phyloP scores from a whole-genome alignment of 1,140 invertebrate species.

The Zaprionus camerounensis region DNA sequence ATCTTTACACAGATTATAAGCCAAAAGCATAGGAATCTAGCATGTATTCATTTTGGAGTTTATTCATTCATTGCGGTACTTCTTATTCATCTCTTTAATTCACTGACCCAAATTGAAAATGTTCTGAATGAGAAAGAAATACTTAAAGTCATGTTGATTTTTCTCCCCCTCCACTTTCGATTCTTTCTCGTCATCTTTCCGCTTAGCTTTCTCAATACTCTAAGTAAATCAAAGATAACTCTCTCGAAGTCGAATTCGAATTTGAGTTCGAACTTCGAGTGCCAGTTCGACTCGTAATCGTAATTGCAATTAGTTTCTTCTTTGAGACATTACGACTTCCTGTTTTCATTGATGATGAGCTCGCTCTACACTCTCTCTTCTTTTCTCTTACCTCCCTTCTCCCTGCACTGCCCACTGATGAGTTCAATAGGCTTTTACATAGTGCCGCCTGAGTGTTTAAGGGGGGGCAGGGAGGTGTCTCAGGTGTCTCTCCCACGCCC shows the following conservation, averaged over 20 bases:
- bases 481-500: conserved; percentile 49
- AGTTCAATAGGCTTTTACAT: conserved; percentile 34
- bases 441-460: not conserved
- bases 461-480: not conserved
- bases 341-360: conserved; percentile 31
- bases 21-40: not conserved
- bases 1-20: not conserved
- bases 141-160: not conserved
- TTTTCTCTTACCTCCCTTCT: not conserved
- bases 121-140: too few relatives aligned
- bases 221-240: not conserved
- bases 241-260: not conserved
- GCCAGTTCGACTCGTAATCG: not conserved
- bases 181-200: conserved; percentile 39
- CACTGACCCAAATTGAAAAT: conserved; percentile 7
- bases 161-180: conserved; percentile 9
- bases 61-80: not conserved
- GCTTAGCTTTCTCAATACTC: conserved; percentile 6
- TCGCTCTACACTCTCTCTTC: conserved; percentile 9
- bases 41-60: not conserved
- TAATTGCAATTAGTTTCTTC: conserved; percentile 38
- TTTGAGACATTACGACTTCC: conserved; percentile 37
- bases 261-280: not conserved
- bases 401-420: conserved; percentile 4
- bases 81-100: not conserved